Percentiles rank a stretch among this genome's conserved stretches.
phyloP scores from a whole-genome alignment of 2,113 vertebrate genomes.

The Vidua macroura region DNA sequence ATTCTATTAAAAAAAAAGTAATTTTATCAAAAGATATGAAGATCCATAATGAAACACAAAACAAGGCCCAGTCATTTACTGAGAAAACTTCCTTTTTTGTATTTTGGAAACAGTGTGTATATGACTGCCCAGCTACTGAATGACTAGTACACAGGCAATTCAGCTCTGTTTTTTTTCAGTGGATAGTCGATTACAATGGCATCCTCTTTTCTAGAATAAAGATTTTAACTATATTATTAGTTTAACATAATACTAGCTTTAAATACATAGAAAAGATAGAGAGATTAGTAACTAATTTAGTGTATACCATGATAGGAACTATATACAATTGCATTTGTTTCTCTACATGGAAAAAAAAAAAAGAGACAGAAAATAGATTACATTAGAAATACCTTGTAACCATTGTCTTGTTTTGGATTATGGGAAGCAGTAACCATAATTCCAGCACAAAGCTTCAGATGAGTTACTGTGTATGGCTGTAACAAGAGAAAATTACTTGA shows the following conservation, averaged over 20 bases:
- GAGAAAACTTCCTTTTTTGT: not conserved
- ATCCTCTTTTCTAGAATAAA: not conserved
- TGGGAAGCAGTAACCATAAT: constrained; percentile 98
- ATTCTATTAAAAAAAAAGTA: not conserved
- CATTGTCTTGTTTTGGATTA: constrained; percentile 97
- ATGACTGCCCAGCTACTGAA: not conserved
- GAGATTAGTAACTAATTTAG: not conserved
- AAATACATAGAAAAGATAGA: not conserved
- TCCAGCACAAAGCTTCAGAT: constrained; percentile 89
- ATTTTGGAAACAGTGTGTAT: not conserved
- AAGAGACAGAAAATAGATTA: not conserved
- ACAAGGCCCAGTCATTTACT: not conserved
- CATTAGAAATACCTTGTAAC: constrained; percentile 87
- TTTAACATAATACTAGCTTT: not conserved
- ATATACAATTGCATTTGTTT: not conserved
- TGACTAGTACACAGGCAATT: not conserved
- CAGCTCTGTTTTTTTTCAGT: not conserved
- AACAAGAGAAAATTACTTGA: constrained; percentile 17
- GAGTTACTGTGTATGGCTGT: constrained; percentile 91
- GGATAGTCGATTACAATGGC: not conserved
- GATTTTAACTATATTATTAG: not conserved
- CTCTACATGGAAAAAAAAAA: not conserved
- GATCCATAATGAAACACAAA: not conserved
- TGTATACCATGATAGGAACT: not conserved
- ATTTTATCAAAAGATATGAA: not conserved